Percentiles rank a stretch among this genome's conserved stretches.
These are phyloP conservation scores for Cyclina sinensis DNA, from an alignment of 1,140 invertebrate species.

Conservation along the genomic window DNA sequence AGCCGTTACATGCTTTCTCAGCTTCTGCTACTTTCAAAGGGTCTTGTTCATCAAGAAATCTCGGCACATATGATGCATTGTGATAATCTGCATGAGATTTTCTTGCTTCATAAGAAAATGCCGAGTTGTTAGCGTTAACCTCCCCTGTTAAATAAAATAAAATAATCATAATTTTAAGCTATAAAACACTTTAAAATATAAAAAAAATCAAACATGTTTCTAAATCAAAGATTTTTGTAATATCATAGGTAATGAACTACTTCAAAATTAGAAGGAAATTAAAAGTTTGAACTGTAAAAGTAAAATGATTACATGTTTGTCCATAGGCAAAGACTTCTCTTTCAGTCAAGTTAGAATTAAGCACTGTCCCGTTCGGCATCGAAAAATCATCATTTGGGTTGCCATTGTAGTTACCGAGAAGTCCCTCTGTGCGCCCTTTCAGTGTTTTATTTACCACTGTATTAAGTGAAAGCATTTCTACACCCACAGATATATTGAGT, in stretches of 20 bases:
- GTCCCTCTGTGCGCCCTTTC: conserved; percentile 15
- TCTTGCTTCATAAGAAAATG: background rate
- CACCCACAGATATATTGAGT: conserved; percentile 39
- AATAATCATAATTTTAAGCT: too few species aligned
- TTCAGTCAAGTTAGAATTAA: conserved; percentile 36
- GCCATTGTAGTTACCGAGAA: conserved; percentile 56
- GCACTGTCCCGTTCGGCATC: conserved; percentile 41
- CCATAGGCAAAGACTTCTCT: conserved; percentile 41
- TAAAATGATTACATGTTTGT: background rate
- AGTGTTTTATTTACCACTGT: background rate
- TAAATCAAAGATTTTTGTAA: background rate
- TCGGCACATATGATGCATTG: background rate
- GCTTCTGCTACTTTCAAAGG: background rate
- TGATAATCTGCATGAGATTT: background rate
- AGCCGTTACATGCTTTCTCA: background rate
- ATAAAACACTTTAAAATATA: too few species aligned
- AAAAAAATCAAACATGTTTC: too few species aligned
- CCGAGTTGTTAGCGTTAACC: background rate
- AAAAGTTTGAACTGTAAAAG: background rate
- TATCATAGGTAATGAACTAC: background rate
- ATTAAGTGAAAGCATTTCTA: conserved; percentile 22
- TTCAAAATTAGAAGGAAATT: background rate
- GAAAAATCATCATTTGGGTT: conserved; percentile 38
- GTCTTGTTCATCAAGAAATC: background rate
- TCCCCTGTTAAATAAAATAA: background rate